phyloP scores from a whole-genome alignment of 1,140 invertebrate species.

The Hylyphantes graminicola region DNA sequence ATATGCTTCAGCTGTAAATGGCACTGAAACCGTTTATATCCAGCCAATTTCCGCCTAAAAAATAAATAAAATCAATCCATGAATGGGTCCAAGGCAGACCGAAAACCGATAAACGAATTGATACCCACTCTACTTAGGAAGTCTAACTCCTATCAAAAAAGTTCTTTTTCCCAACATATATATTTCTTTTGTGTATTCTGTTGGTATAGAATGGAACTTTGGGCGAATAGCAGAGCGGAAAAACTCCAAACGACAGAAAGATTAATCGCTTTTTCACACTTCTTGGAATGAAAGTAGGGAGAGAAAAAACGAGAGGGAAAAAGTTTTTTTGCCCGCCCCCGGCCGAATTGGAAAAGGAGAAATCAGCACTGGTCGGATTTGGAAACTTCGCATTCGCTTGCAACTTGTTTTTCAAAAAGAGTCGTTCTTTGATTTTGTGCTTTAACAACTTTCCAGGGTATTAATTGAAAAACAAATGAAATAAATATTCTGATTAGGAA shows the following conservation, averaged over 20 bases:
- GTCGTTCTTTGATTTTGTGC: background rate
- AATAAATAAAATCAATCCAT: slow-evolving; percentile 31
- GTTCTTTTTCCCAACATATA: slow-evolving; percentile 24
- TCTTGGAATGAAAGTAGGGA: slow-evolving; percentile 26
- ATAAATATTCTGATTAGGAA: too few species aligned
- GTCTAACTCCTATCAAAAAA: slow-evolving; percentile 16
- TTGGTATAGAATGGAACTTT: slow-evolving; percentile 33
- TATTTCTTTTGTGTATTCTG: slow-evolving; percentile 37
- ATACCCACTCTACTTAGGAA: slow-evolving; percentile 23
- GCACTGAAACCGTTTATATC: slow-evolving; percentile 19
- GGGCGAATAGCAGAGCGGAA: slow-evolving; percentile 53
- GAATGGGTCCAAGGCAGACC: background rate
- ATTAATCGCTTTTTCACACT: slow-evolving; percentile 60
- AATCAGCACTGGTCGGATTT: slow-evolving; percentile 42
- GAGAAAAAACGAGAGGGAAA: background rate
- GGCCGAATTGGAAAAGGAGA: slow-evolving; percentile 31
- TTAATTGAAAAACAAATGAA: too few species aligned
- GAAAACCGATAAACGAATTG: slow-evolving; percentile 31
- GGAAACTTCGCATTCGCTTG: background rate
- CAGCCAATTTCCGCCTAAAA: background rate
- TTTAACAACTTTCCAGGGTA: too few species aligned
- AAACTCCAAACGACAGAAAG: slow-evolving; percentile 58
- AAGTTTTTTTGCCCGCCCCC: slow-evolving; percentile 16
- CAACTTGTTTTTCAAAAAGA: background rate
- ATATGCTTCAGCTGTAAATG: background rate